Base-by-base conservation (phyloP, 2,888 invertebrate genomes). In the Pycnomerus fuliginosus region DNA sequence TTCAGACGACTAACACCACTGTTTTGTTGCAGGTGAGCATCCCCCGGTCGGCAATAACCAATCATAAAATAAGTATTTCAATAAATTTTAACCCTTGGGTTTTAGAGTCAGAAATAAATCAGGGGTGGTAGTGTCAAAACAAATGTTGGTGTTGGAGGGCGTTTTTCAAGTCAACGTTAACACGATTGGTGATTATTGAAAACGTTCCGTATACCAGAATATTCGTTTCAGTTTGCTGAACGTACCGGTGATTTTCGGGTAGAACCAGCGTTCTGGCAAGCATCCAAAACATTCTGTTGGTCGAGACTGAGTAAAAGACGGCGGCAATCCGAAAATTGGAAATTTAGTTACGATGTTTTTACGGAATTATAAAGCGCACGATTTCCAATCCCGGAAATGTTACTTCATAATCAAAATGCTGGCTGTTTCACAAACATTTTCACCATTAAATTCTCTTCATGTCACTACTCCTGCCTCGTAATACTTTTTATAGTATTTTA, bases 211-310 rank as follows among this genome's bases (percentile, higher is more conserved):
- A 58, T 53, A 55, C 54, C 49, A 47, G 57, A 54, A 62, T 62
- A 63, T 64, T 61, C 63, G 57, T 64, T 64, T 64, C 56, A 62
- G 60, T 65, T 62, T 60, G 54, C 58, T 54, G 56, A 59, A 48
- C 48, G 48, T 50, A 51, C 53, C 49, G 50, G 50, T 54, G 51
- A 59, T 58, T 57, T 55, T 56, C 50, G 43, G 51, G 49, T 46
- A 48, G 48, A 53, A 60, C 56, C 57, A 59, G 55, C 56, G 53
- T 53, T 58, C 54, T 65, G 64, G 64, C 61, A 44, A 29, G 33
- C 36, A 43, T 61, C 64, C 64, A 65, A 56, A 48, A 45, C 43
- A 55, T 58, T 60, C 58, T 50, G 55, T 50, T 54, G 52, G 55
- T 47, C 50, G 52, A 32, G 56, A 54, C 55, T 58, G 52, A 47